These are phyloP conservation scores for Arenaria interpres DNA, from an alignment of 2,113 vertebrate genomes.

Conservation along the genomic window DNA sequence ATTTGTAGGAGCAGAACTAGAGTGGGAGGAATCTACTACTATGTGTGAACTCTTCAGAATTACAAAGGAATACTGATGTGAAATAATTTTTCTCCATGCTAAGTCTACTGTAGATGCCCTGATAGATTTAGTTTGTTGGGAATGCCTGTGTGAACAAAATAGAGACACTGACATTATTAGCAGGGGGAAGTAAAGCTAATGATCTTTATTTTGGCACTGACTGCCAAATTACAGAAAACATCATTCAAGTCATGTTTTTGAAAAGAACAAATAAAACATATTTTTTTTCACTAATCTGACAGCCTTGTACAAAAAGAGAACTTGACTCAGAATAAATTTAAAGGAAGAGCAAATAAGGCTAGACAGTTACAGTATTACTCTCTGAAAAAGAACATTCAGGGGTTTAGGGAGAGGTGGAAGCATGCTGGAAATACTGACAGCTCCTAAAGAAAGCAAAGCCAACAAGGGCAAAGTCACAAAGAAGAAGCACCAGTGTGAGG, in stretches of 20 bases:
- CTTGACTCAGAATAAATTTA: conserved; percentile 5
- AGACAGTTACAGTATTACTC: neutral
- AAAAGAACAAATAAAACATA: neutral
- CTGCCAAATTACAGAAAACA: neutral
- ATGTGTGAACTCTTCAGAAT: neutral
- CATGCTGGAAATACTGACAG: conserved; percentile 16
- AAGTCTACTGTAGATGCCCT: neutral
- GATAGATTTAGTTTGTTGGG: neutral
- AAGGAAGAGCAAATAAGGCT: conserved; percentile 9
- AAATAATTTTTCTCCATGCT: neutral
- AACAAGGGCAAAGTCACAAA: conserved; percentile 2
- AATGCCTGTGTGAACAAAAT: neutral
- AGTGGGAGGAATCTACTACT: neutral
- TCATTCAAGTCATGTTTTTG: neutral
- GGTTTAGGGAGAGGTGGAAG: neutral
- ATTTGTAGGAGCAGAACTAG: neutral
- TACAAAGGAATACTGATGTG: neutral
- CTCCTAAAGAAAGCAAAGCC: conserved; percentile 1
- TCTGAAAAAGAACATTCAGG: neutral
- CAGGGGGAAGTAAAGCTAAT: neutral
- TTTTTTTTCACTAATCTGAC: neutral
- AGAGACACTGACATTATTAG: neutral
- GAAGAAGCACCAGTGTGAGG: neutral
- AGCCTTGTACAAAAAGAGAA: neutral
- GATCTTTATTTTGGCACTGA: neutral